Evolutionary conservation across 2,113 vertebrate species (phyloP).

Genomic region (Periophthalmodon schlosseri): DNA sequence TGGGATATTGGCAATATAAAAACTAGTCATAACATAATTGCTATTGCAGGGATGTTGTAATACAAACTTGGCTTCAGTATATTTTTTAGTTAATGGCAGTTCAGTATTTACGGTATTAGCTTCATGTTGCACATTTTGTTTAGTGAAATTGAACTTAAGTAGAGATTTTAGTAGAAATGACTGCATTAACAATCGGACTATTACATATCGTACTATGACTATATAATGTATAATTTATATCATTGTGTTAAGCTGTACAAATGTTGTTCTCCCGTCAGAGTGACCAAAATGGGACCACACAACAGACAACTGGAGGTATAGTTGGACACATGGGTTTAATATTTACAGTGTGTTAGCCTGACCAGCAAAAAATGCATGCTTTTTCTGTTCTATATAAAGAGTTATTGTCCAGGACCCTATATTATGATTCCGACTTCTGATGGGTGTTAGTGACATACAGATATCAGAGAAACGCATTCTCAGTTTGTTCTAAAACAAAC

Average conservation of each 20-base stretch:
- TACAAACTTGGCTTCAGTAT: background rate
- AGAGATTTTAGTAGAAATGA: background rate
- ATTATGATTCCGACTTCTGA: background rate
- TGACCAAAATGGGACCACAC: background rate
- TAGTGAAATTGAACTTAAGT: background rate
- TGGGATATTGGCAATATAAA: slow-evolving; percentile 1
- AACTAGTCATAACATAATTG: background rate
- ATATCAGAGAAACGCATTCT: background rate
- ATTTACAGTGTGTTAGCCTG: background rate
- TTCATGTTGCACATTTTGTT: background rate
- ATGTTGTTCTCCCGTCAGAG: background rate
- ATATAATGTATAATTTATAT: background rate
- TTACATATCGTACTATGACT: background rate
- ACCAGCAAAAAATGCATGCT: background rate
- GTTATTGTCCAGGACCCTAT: background rate
- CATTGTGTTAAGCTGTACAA: background rate
- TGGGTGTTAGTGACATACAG: background rate
- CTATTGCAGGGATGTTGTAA: background rate
- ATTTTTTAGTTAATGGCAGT: background rate
- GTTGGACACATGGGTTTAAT: background rate
- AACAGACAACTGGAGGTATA: background rate
- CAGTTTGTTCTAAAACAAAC: background rate
- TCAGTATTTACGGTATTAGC: background rate
- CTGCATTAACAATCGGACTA: background rate
- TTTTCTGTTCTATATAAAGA: background rate